phyloP scores from a whole-genome alignment of 2,113 vertebrate species.

The Seriola quinqueradiata region DNA sequence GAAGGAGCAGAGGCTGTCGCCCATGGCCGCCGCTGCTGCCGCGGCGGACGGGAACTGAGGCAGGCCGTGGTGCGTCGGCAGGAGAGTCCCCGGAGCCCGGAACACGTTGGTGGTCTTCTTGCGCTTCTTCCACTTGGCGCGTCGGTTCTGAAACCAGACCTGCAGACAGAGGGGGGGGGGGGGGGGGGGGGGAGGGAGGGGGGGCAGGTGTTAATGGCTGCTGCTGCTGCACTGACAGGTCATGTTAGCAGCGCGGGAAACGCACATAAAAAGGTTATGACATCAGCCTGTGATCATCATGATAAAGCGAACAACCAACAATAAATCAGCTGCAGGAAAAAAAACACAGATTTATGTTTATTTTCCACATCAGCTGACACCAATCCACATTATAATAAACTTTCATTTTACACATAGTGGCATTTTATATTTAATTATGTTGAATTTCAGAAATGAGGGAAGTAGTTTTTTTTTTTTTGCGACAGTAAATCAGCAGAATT shows the following conservation, averaged over 20 bases:
- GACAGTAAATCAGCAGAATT: no score
- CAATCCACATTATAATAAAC: background rate
- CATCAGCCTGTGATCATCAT: slow-evolving; percentile 25
- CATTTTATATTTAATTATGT: no score
- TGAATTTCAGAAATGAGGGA: background rate
- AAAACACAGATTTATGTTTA: slow-evolving; percentile 2
- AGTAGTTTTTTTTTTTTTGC: background rate
- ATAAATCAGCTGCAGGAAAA: slow-evolving; percentile 46
- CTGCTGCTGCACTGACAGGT: slow-evolving; percentile 1
- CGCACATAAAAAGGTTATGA: slow-evolving; percentile 41
- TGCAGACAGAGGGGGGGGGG: slow-evolving; percentile 61
- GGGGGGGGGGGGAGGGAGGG: background rate
- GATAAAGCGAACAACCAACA: background rate
- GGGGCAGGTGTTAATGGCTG: background rate
- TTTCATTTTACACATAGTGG: background rate
- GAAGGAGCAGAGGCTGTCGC: slow-evolving; percentile 96
- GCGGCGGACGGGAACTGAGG: slow-evolving; percentile 88
- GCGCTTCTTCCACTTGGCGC: slow-evolving; percentile 98
- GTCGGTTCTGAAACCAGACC: slow-evolving; percentile 98
- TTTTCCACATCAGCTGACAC: background rate
- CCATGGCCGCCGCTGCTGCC: slow-evolving; percentile 92
- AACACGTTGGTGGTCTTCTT: slow-evolving; percentile 99
- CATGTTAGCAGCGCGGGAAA: slow-evolving; percentile 2
- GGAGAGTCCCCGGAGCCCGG: slow-evolving; percentile 92
- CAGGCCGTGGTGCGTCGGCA: slow-evolving; percentile 92